These are phyloP conservation scores for Halocynthia aurantium DNA, from an alignment of 23 tunicate species.

Conservation along the genomic window DNA sequence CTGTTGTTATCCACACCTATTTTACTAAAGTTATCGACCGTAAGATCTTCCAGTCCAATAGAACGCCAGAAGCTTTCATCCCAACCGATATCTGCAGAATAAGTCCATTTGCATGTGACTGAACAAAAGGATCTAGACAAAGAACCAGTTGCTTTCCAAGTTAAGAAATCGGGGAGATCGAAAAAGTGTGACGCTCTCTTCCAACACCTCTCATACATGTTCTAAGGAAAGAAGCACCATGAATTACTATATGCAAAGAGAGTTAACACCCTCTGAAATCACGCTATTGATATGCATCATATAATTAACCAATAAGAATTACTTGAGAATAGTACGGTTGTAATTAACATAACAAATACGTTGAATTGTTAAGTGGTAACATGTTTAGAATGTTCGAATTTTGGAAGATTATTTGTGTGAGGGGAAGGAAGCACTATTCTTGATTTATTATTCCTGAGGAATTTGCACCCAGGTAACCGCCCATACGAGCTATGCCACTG, in stretches of 20 bases:
- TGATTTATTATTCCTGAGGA: no score
- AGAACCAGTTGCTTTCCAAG: slow-evolving; percentile 71
- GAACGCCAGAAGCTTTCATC: slow-evolving; percentile 36
- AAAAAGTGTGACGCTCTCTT: slow-evolving; percentile 54
- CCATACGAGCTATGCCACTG: no score
- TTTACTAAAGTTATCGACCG: slow-evolving; percentile 36
- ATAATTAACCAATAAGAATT: no score
- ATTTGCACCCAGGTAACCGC: no score
- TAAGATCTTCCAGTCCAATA: slow-evolving; percentile 62
- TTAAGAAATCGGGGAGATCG: slow-evolving; percentile 84
- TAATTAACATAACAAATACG: no score
- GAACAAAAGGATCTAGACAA: slow-evolving; percentile 69
- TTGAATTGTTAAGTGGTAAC: no score
- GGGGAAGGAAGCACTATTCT: no score
- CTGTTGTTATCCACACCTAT: slow-evolving; percentile 54
- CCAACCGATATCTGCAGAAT: slow-evolving; percentile 43
- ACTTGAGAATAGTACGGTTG: no score
- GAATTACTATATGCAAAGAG: not conserved
- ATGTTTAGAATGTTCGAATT: no score
- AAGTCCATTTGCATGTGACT: slow-evolving; percentile 82
- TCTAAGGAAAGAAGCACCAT: no score
- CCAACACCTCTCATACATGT: slow-evolving; percentile 26
- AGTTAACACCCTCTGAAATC: not conserved
- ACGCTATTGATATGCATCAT: no score
- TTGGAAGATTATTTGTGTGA: no score